Base-by-base conservation (phyloP, 2,113 vertebrate genomes). In the Dasyornis broadbenti region DNA sequence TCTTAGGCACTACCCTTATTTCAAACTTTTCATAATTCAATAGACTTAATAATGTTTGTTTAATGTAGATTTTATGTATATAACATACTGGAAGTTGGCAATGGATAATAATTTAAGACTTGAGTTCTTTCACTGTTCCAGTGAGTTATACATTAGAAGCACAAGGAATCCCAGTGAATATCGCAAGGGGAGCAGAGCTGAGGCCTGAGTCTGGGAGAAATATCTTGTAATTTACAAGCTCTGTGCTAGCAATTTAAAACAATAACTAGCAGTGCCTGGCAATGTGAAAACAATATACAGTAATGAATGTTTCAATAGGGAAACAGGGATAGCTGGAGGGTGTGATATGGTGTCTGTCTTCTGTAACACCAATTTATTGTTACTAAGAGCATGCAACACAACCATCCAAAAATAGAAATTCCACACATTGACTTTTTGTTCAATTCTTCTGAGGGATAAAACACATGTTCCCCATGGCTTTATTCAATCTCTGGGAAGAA, bases 261-360 rank as follows among this genome's bases (percentile, higher is more conserved):
- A 97, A 95, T 95, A 95, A 94, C 96, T 93, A 96, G 95, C 91
- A 95, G 66, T 72, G 90, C 91, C 89, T 97, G 92, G 82, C 92
- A 95, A 96, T 66, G 78, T 76, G 89, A 91, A 95, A 96, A 96
- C 95, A 95, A 88, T 97, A 95, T 86, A 94, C 93, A 89, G 90
- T 95, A 96, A 97, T 96, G 91, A 96, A 97, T 96, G 87, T 92
- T 97, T 97, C 96, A 96, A 93, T 39, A 90, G 94, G 88, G 92
- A 96, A 96, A 96, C 73, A 90, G 83, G 89, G 95, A 92, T 95
- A 96, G 95, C 95, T 94, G 88, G 92, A 97, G 91, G 92, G 90
- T 95, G 92, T 94, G 94, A 95, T 89, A 96, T 56, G 86, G 65
- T 91, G 92, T 92, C 87, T 95, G 60, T 94, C 88, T 96, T 87